These are phyloP conservation scores for Rhea americana DNA, from an alignment of 2,113 vertebrate genomes.

Conservation along the genomic window DNA sequence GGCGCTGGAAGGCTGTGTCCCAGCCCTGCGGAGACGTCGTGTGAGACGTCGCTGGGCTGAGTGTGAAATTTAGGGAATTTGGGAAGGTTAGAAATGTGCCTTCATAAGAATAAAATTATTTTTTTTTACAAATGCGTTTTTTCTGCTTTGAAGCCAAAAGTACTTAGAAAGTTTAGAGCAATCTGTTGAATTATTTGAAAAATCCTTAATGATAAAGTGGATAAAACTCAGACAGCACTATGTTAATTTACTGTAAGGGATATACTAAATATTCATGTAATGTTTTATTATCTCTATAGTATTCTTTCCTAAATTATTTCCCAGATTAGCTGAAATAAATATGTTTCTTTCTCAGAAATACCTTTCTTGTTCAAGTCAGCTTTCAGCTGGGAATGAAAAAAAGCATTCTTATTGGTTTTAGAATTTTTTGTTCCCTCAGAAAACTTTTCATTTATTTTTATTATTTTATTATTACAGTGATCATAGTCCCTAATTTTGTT, in stretches of 20 bases:
- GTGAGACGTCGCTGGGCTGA: not conserved
- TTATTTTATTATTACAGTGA: not conserved
- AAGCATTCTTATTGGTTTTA: not conserved
- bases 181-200: constrained; percentile 29
- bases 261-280: not conserved
- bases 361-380: constrained; percentile 20
- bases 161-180: not conserved
- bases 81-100: not conserved
- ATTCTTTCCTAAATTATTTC: constrained; percentile 9
- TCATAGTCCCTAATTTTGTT: not conserved
- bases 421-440: not conserved
- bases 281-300: not conserved
- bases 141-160: not conserved
- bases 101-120: not conserved
- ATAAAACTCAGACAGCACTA: not conserved
- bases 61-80: not conserved
- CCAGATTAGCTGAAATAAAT: not conserved
- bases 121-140: not conserved
- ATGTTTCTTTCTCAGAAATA: not conserved
- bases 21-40: not conserved
- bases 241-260: not conserved
- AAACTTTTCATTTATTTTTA: not conserved
- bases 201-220: not conserved
- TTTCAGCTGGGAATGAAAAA: constrained; percentile 15
- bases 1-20: not conserved